Conservation (phyloP, 1,140 invertebrate species). For the Ceratoteleas bidentatus region DNA sequence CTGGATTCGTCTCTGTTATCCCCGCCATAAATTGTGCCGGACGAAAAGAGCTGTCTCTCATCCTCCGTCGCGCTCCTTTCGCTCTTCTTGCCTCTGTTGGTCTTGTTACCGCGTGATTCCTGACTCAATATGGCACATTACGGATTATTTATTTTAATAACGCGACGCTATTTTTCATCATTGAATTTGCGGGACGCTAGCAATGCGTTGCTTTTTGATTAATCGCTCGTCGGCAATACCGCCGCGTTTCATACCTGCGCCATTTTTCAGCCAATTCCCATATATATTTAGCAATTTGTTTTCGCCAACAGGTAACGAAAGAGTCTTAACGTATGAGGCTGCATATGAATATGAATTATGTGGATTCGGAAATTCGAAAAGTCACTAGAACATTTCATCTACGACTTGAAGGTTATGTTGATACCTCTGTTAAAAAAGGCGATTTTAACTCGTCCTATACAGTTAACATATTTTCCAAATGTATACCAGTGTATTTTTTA, state of each 20-base stretch:
- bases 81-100: slow-evolving; percentile 28
- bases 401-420: no score
- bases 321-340: no score
- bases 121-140: slow-evolving; percentile 53
- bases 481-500: no score
- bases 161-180: slow-evolving; percentile 41
- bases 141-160: slow-evolving; percentile 54
- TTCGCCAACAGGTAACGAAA: not conserved
- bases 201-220: slow-evolving; percentile 29
- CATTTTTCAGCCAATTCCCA: slow-evolving; percentile 4
- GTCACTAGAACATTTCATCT: no score
- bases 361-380: no score
- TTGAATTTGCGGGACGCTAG: slow-evolving; percentile 26
- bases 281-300: not conserved
- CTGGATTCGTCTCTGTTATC: slow-evolving; percentile 25
- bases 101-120: slow-evolving; percentile 45
- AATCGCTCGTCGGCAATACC: slow-evolving; percentile 19
- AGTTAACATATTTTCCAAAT: no score
- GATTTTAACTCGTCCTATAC: no score
- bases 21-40: slow-evolving; percentile 24
- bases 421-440: no score
- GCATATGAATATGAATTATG: no score
- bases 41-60: slow-evolving; percentile 38
- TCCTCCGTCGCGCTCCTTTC: slow-evolving; percentile 17
- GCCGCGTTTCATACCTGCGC: not conserved